Percentiles rank a stretch among this genome's conserved stretches.
These are phyloP conservation scores for Terrapene triunguis DNA, from an alignment of 2,113 vertebrate genomes.

Conservation along the genomic window DNA sequence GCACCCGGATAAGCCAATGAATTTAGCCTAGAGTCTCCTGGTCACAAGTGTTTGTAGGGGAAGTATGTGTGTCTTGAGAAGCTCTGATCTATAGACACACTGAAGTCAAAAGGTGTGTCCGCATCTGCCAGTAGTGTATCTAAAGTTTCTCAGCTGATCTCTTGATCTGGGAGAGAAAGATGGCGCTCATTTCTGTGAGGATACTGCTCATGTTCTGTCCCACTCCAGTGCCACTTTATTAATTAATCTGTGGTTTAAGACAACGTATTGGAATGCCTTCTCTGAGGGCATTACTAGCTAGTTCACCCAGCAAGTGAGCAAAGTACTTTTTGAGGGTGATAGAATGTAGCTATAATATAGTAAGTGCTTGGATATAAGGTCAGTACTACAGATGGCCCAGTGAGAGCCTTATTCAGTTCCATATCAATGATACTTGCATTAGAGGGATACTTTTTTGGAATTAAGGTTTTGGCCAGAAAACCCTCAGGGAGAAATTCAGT, in stretches of 20 bases:
- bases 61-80: no score
- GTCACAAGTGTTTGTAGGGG: neutral
- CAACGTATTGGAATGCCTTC: neutral
- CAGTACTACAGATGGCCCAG: neutral
- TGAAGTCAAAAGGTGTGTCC: no score
- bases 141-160: no score
- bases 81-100: no score
- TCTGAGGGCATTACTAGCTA: neutral
- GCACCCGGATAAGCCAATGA: neutral
- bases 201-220: neutral
- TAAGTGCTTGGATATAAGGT: neutral
- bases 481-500: neutral
- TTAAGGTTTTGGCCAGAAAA: neutral
- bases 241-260: neutral
- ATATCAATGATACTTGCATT: neutral
- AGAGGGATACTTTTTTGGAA: neutral
- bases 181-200: neutral
- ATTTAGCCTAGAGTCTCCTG: neutral
- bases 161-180: neutral
- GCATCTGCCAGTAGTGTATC: no score
- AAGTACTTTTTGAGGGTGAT: neutral
- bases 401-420: fast-evolving
- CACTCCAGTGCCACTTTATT: neutral
- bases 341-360: fast-evolving
- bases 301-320: neutral